A percentile compares a stretch with the other conserved stretches of the same genome.
Conservation (phyloP, 2,797 vertebrate genomes). For the Arrhamphus sclerolepis region DNA sequence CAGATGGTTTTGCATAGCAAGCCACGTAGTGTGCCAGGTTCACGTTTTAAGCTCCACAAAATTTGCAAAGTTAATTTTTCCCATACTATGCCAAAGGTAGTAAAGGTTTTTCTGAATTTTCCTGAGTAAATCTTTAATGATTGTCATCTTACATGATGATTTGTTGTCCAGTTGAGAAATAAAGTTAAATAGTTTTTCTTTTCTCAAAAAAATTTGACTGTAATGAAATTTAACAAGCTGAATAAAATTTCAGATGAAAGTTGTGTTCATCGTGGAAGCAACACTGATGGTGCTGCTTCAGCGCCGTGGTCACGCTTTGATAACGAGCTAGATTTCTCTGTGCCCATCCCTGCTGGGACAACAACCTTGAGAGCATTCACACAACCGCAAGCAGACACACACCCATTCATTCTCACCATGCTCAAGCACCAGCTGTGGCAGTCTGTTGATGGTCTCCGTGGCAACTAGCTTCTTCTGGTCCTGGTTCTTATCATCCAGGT, state of each 20-base stretch:
- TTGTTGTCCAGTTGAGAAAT: neutral
- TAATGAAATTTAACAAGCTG: slow-evolving; percentile 8
- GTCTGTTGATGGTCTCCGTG: slow-evolving; percentile 79
- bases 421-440: slow-evolving; percentile 85
- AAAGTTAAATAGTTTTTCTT: neutral
- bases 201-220: neutral
- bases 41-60: slow-evolving; percentile 6
- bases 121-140: neutral
- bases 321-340: slow-evolving; percentile 7
- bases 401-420: slow-evolving; percentile 80
- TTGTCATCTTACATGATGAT: slow-evolving; percentile 11
- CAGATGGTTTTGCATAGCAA: neutral
- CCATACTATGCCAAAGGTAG: slow-evolving; percentile 17
- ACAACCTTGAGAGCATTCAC: slow-evolving; percentile 12
- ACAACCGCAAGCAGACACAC: slow-evolving; percentile 16
- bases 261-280: neutral
- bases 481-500: slow-evolving; percentile 52
- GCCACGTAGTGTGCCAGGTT: neutral
- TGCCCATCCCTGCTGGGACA: slow-evolving; percentile 1
- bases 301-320: neutral
- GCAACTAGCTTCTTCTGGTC: slow-evolving; percentile 74
- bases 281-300: neutral
- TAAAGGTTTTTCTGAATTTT: no score
- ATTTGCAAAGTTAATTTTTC: slow-evolving; percentile 12
- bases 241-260: neutral